Evolutionary conservation across 1,140 invertebrate genomes (phyloP), one percentile per base, ranked within the genome.

Genomic region (Coboldia fuscipes): DNA sequence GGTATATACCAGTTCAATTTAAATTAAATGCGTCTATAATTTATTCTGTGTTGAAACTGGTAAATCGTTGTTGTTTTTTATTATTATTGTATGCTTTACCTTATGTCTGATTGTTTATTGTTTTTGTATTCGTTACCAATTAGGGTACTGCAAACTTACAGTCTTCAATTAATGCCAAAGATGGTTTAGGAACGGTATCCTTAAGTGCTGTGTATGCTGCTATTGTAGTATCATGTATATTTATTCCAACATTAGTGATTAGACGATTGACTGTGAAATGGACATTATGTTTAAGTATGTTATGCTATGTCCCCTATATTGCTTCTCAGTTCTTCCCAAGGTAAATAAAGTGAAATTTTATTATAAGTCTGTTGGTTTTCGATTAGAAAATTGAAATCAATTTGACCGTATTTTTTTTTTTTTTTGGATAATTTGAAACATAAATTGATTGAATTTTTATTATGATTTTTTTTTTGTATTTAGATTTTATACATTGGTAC

Each of bases 231-330:
- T 90, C 85, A 12, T 93, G 83, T 54, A 80, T 92, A 55, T 90
- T 96, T 58, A 67, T 94, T 14, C 88, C 89, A 6, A 85, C 83
- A 9, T 74, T 84, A 52, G 54, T 88, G 21, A 90, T 90, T 45
- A 79, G 81, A 46, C 68, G 75, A 46, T 63, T 97, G 36, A 92
- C 86, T 8, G 86, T 86, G 33, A 97, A 97, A 59, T 89, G 86
- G 82, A 94, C 90, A 0, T 63, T 97, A 12, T 85, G 85, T 36
- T 46, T 83, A 10, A 85, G 82, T 8, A 85, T 94, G 75, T 50
- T 85, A 23, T 85, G 85, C 47, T 96, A 97, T 60, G 78, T 80
- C 6, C 72, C 84, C 1, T 97, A 96, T 59, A 90, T 97, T 46
- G 81, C 66, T 5, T 77, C 85, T 3, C 90, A 97, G 58, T 89